Conservation (phyloP, 1,140 invertebrate species). For the Papilio polytes region DNA sequence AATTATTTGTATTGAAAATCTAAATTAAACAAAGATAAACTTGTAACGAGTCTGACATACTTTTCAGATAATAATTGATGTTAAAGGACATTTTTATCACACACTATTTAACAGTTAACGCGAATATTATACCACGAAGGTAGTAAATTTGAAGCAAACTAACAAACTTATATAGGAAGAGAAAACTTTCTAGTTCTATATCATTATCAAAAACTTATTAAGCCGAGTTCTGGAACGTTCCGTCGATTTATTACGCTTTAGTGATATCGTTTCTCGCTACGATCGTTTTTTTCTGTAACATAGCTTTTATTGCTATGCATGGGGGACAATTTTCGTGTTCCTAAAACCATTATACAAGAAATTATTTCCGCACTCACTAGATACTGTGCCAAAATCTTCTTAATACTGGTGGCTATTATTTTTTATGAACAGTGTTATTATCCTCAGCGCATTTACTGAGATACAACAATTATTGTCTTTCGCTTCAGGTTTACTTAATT, state of each 20-base stretch:
- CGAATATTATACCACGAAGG: constrained; percentile 1
- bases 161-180: constrained; percentile 6
- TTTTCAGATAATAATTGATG: not conserved
- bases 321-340: constrained; percentile 22
- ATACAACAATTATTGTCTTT: constrained; percentile 6
- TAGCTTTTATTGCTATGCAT: constrained; percentile 23
- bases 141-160: constrained; percentile 11
- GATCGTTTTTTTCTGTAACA: constrained; percentile 8
- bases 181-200: constrained; percentile 9
- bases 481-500: constrained; percentile 2
- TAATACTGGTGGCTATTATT: constrained; percentile 17
- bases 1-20: not conserved
- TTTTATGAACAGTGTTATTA: constrained; percentile 21
- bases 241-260: constrained; percentile 17
- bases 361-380: constrained; percentile 32
- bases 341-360: constrained; percentile 33
- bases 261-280: constrained; percentile 6
- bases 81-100: constrained; percentile 3
- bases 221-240: not conserved
- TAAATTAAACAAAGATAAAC: not conserved
- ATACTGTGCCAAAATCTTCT: constrained; percentile 33
- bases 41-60: not conserved
- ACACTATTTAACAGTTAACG: constrained; percentile 20
- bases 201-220: constrained; percentile 29
- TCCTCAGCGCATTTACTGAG: not conserved